A percentile compares a stretch with the other conserved stretches of the same genome.
phyloP scores from a whole-genome alignment of 1,140 invertebrate species.

The Drusus annulatus region DNA sequence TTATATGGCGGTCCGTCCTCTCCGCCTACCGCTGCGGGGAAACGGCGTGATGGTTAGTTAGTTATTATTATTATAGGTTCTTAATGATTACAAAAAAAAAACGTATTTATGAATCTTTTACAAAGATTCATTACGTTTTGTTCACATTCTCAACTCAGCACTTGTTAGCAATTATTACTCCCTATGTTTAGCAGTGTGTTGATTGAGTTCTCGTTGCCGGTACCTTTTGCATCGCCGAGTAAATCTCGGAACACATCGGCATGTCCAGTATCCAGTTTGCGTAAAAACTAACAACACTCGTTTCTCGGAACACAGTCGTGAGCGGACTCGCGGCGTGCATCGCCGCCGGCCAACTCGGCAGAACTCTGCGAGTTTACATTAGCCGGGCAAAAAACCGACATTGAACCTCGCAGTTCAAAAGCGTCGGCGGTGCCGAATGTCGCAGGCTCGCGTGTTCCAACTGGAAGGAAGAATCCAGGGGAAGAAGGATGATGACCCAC shows the following conservation, averaged over 20 bases:
- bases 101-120: too few species aligned
- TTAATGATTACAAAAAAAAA: too few species aligned
- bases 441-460: too few species aligned
- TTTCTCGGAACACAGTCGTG: constrained; percentile 14
- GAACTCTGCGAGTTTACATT: constrained; percentile 19
- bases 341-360: constrained; percentile 25
- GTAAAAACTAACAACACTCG: constrained; percentile 33
- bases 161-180: too few species aligned
- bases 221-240: neutral
- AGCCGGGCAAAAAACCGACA: constrained; percentile 17
- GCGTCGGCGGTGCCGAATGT: neutral
- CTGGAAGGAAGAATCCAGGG: too few species aligned
- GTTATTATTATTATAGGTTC: too few species aligned
- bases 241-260: constrained; percentile 4
- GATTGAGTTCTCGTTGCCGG: neutral
- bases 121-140: too few species aligned
- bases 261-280: constrained; percentile 15
- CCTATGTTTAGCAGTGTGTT: neutral
- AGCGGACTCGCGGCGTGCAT: constrained; percentile 10
- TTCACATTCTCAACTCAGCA: too few species aligned
- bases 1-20: too few species aligned
- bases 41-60: too few species aligned
- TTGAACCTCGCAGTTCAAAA: constrained; percentile 28
- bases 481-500: too few species aligned
- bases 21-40: too few species aligned